Evolutionary conservation across 2,888 invertebrate genomes (phyloP), one percentile per base, ranked within the genome.

Genomic region (Nemotelus nigrinus): DNA sequence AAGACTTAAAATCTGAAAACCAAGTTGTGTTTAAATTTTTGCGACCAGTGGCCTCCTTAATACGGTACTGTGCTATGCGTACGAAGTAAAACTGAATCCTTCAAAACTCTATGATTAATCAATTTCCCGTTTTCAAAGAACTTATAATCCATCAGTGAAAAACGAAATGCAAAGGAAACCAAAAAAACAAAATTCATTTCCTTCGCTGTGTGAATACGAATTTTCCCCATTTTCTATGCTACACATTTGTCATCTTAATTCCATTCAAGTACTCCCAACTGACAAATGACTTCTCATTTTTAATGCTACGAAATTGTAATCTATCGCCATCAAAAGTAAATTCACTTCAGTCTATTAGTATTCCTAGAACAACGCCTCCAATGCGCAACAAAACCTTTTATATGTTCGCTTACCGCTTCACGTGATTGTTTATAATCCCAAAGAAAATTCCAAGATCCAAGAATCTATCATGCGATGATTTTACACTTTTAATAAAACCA

Each of bases 401-500:
- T 7, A 50, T 50, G 50, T 8, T 65, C 70, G 41, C 70, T 70
- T 70, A 70, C 70, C 70, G 70, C 55, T 70, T 53, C 7, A 43
- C 70, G 70, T 70, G 70, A 70, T 41, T 55, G 45, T 41, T 44
- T 70, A 43, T 70, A 70, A 70, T 70, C 70, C 70, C 39, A 3
- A 63, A 48, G 2, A 48, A 70, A 70, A 25, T 70, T 70, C 44
- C 39, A 70, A 70, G 50, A 55, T 53, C 67, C 67, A 48, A 67
- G 67, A 67, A 67, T 48, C 48, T 67, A 45, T 4, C 47, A 70
- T 70, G 39, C 53, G 43, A 39, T 55, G 53, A 47, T 53, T 70
- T 48, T 55, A 43, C 70, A 70, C 70, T 55, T 55, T 6, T 55
- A 41, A 70, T 55, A 55, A 39, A 53, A 55, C 53, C 70, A 55